These are phyloP conservation scores for Drosophila pruinosa DNA, from an alignment of 1,140 invertebrate species.

Conservation along the genomic window DNA sequence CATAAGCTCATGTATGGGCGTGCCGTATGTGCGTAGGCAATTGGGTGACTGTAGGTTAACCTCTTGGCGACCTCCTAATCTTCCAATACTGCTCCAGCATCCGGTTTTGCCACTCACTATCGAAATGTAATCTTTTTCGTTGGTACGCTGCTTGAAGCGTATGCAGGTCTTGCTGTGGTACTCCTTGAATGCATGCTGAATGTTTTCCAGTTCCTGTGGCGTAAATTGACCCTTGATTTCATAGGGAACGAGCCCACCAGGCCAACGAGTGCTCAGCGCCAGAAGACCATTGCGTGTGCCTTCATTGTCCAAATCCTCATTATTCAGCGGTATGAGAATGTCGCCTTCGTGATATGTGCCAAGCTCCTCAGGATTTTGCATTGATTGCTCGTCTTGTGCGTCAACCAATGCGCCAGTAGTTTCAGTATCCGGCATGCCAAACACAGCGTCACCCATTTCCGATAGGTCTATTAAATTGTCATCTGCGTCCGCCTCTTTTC, in stretches of 20 bases:
- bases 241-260: constrained; percentile 88
- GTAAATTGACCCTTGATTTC: constrained; percentile 87
- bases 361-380: constrained; percentile 89
- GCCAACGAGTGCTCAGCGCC: constrained; percentile 85
- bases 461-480: constrained; percentile 83
- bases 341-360: constrained; percentile 89
- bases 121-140: constrained; percentile 87
- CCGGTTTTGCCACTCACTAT: constrained; percentile 87
- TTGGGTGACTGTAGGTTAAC: constrained; percentile 84
- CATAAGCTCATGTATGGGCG: constrained; percentile 92
- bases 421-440: constrained; percentile 83
- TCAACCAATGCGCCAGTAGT: constrained; percentile 85
- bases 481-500: constrained; percentile 30
- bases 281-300: constrained; percentile 85
- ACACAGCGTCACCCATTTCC: constrained; percentile 83
- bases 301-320: constrained; percentile 50
- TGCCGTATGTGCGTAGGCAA: constrained; percentile 89
- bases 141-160: constrained; percentile 86
- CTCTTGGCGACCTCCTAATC: constrained; percentile 84
- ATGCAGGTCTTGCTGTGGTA: constrained; percentile 89
- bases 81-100: constrained; percentile 91
- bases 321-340: constrained; percentile 87
- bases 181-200: constrained; percentile 86
- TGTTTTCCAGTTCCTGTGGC: constrained; percentile 83
- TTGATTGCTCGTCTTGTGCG: constrained; percentile 85